Percentiles rank a stretch among this genome's conserved stretches.
Evolutionary conservation across 2,797 vertebrate genomes (phyloP).

Genomic region (Malurus splendens): DNA sequence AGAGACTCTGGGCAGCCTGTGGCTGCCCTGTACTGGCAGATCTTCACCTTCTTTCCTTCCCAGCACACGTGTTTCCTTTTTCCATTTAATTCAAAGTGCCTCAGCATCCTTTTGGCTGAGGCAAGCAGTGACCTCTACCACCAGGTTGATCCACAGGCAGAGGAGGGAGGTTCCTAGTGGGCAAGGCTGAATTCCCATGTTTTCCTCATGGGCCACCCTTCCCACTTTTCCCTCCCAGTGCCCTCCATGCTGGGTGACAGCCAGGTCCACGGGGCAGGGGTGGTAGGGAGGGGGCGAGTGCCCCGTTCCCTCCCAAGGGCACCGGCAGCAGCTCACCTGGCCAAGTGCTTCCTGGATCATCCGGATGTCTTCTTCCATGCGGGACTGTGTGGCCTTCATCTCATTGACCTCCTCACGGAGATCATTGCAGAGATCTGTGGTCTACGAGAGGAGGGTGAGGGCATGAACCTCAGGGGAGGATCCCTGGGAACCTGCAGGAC

Average conservation of each 20-base stretch:
- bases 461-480: not conserved
- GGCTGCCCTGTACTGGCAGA: not conserved
- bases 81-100: not conserved
- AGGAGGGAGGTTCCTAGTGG: not conserved
- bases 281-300: not conserved
- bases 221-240: not conserved
- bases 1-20: not conserved
- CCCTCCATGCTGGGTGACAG: not conserved
- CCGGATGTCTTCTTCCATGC: conserved; percentile 40
- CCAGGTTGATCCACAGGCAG: not conserved
- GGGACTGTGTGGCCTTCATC: conserved; percentile 46
- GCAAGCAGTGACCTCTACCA: not conserved
- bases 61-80: not conserved
- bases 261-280: rapidly evolving
- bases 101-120: not conserved
- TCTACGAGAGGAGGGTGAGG: conserved; percentile 24
- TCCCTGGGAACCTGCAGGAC: not conserved
- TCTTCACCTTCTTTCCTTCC: not conserved
- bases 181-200: not conserved
- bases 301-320: not conserved
- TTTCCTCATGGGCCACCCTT: not conserved
- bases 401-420: conserved; percentile 55
- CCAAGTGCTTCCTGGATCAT: conserved; percentile 13
- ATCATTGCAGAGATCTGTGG: conserved; percentile 59
- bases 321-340: not conserved